Evolutionary conservation across 2,888 invertebrate species (phyloP), one percentile per base, ranked within the genome.

Genomic region (Eumacrocentrus americanus): DNA sequence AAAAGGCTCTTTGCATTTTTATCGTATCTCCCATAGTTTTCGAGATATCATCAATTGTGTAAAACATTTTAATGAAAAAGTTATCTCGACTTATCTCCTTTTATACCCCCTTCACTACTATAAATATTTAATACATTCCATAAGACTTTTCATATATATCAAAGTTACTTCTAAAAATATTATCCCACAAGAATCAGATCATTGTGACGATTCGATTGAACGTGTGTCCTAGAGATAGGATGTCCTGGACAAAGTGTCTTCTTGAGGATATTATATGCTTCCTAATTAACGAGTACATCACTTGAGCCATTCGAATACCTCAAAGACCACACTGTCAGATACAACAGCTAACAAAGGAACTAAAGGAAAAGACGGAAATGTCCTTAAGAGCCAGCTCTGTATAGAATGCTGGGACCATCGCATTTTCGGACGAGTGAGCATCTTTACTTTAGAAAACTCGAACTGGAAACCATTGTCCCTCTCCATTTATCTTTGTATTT

Each of bases 281-380:
- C 52, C 40, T 6, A n/a, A n/a, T n/a, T n/a, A 52, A 52, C 52
- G 40, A 52, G 37, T 40, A 40, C 52, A 52, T 52, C 40, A 52
- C 52, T 52, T 25, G 38, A 25, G 12, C 11, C 37, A 38, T 38
- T 1, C n/a, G n/a, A 14, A 44, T 44, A 14, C 18, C 1, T n/a
- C 3, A 44, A 20, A 7, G 16, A 20, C 16, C 18, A 11, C 20
- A 22, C 44, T n/a, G 22, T 25, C 14, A 37, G 12, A 51, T 25
- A 29, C 16, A 48, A 48, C 22, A 48, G 29, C 9, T 29, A 9
- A 29, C 4, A 29, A 34, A 56, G 16, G 11, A 20, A n/a, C 5
- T 14, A 38, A 25, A 16, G n/a, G 25, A 47, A 14, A 22, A 38
- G 46, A 5, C n/a, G 20, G 5, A 29, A 37, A 11, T 22, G 29